These are phyloP conservation scores for Argynnis bischoffii DNA, from an alignment of 2,888 invertebrate genomes.

Conservation along the genomic window DNA sequence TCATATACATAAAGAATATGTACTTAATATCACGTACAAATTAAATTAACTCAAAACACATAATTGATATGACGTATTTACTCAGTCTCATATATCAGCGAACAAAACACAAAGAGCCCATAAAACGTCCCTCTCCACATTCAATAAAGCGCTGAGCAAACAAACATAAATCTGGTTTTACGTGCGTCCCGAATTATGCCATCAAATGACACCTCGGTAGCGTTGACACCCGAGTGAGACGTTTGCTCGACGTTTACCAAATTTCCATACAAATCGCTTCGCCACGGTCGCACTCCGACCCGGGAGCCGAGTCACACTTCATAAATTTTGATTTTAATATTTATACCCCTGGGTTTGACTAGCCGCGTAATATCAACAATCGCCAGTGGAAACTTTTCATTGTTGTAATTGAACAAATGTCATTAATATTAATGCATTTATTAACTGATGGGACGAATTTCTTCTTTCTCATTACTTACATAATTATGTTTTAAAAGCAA, in stretches of 20 bases:
- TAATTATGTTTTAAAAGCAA: no score
- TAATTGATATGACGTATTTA: slow-evolving; percentile 35
- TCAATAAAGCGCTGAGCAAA: slow-evolving; percentile 69
- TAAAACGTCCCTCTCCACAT: slow-evolving; percentile 70
- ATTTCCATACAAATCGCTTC: slow-evolving; percentile 81
- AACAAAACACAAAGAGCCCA: slow-evolving; percentile 49
- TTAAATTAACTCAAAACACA: slow-evolving; percentile 10
- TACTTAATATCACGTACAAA: not conserved
- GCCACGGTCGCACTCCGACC: slow-evolving; percentile 56
- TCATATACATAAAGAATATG: no score
- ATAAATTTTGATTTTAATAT: slow-evolving; percentile 80
- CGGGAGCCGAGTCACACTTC: slow-evolving; percentile 64
- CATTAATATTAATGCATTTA: not conserved
- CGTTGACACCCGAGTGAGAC: slow-evolving; percentile 60
- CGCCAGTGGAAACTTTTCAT: slow-evolving; percentile 3
- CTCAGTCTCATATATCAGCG: slow-evolving; percentile 29
- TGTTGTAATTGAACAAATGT: not conserved
- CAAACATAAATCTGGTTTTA: slow-evolving; percentile 69
- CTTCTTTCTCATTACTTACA: no score
- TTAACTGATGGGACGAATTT: not conserved
- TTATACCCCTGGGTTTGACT: slow-evolving; percentile 56
- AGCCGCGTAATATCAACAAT: slow-evolving; percentile 32
- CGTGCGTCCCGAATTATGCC: slow-evolving; percentile 71
- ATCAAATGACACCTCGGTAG: slow-evolving; percentile 65
- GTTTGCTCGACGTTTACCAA: slow-evolving; percentile 50